Percentiles rank a stretch among this genome's conserved stretches.
Evolutionary conservation across 2,888 invertebrate genomes (phyloP).

Genomic region (Idaea biselata): DNA sequence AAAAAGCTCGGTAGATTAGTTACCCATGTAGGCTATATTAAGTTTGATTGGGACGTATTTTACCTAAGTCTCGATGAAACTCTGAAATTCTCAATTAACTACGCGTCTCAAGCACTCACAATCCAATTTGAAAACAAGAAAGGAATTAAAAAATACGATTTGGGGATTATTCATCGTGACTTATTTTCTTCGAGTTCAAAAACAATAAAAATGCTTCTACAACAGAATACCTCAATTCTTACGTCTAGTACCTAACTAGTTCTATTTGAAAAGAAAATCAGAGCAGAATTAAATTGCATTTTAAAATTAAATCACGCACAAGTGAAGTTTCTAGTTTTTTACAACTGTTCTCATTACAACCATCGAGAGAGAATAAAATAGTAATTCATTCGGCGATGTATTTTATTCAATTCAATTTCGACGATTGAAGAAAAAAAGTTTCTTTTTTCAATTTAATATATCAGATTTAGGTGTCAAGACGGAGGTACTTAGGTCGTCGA

Average conservation of each 20-base stretch:
- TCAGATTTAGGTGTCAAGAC: conserved; percentile 36
- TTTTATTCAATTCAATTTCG: neutral
- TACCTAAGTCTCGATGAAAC: neutral
- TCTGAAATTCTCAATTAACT: neutral
- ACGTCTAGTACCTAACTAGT: neutral
- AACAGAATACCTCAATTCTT: neutral
- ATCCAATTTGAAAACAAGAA: neutral
- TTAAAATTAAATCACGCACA: conserved; percentile 6
- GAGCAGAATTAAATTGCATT: conserved; percentile 4
- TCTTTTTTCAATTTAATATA: conserved; percentile 39
- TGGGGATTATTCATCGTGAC: neutral
- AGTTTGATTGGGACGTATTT: too few species aligned
- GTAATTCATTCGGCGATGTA: neutral
- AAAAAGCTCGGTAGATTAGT: too few species aligned
- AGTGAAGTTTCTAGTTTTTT: conserved; percentile 6
- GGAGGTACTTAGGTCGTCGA: conserved; percentile 25
- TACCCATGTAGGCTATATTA: too few species aligned
- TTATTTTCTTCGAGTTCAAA: neutral
- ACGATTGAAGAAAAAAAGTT: conserved; percentile 14
- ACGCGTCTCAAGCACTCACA: neutral
- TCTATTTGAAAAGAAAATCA: neutral
- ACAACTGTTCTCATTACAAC: neutral
- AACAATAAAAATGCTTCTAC: neutral
- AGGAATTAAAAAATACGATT: neutral
- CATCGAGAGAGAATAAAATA: neutral